A percentile compares a stretch with the other conserved stretches of the same genome.
Evolutionary conservation across 2,113 vertebrate genomes (phyloP).

Genomic region (Pelecanoides urinatrix): DNA sequence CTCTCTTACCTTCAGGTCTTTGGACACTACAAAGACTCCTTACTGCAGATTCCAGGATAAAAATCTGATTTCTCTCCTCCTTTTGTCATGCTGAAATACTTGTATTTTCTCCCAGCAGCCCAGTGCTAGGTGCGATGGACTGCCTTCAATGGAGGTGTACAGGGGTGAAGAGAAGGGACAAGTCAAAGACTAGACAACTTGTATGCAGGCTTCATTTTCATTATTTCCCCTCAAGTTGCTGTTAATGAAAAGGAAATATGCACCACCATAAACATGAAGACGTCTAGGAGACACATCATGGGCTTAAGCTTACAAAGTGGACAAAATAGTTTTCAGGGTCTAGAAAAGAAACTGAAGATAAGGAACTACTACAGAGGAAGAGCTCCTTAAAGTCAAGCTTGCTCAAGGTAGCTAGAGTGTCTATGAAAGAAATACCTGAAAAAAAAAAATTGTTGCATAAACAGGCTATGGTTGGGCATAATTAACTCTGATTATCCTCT

Average conservation of each 20-base stretch:
- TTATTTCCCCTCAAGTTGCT: neutral
- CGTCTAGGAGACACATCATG: neutral
- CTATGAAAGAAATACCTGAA: neutral
- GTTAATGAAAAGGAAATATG: neutral
- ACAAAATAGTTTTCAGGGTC: neutral
- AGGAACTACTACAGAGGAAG: neutral
- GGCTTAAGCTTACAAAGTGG: neutral
- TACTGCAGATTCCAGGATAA: neutral
- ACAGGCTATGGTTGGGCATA: neutral
- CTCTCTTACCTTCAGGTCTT: neutral
- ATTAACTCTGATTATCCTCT: neutral
- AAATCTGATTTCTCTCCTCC: neutral
- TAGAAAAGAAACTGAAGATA: neutral
- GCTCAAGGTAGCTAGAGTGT: neutral
- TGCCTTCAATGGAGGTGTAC: fast-evolving
- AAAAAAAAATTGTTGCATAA: neutral
- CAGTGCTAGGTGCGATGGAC: neutral
- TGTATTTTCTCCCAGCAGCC: neutral
- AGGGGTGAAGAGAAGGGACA: neutral
- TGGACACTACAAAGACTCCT: neutral
- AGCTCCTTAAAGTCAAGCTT: neutral
- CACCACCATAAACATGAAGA: neutral
- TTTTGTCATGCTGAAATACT: neutral
- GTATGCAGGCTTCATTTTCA: neutral
- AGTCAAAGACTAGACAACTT: neutral